Evolutionary conservation across 2,113 vertebrate species (phyloP).

Genomic region (Centropus unirufus): DNA sequence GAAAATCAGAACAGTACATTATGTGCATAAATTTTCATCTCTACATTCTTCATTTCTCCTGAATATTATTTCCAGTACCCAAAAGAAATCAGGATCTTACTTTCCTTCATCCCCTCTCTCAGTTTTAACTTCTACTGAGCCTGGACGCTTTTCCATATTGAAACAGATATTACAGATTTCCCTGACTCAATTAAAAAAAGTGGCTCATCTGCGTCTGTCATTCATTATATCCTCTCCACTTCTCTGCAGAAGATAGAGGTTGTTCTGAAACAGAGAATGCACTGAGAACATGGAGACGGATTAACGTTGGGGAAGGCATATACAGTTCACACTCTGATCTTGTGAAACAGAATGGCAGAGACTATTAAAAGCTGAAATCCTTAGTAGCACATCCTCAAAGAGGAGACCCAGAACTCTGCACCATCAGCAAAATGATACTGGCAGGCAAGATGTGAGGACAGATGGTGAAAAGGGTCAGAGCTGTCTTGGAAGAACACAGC

Average conservation of each 20-base stretch:
- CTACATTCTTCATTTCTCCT: neutral
- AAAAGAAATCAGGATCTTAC: neutral
- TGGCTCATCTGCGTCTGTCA: neutral
- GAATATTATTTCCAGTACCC: neutral
- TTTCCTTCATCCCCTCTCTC: neutral
- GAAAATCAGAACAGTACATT: neutral
- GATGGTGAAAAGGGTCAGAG: neutral
- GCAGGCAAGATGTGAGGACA: neutral
- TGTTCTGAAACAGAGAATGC: neutral
- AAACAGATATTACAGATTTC: neutral
- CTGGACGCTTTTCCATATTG: neutral
- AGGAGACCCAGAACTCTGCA: neutral
- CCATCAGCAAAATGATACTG: neutral
- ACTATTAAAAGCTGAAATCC: neutral
- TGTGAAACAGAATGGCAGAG: neutral
- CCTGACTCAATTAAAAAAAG: neutral
- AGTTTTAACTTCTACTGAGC: neutral
- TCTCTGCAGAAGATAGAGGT: neutral
- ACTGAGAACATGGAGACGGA: neutral
- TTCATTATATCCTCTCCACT: neutral
- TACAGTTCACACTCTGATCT: neutral
- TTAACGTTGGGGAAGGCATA: neutral
- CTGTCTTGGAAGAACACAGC: neutral
- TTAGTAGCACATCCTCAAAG: neutral
- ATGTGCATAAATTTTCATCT: neutral